These are phyloP conservation scores for Lithophane semibrunnea DNA, from an alignment of 2,888 invertebrate genomes.

Conservation along the genomic window DNA sequence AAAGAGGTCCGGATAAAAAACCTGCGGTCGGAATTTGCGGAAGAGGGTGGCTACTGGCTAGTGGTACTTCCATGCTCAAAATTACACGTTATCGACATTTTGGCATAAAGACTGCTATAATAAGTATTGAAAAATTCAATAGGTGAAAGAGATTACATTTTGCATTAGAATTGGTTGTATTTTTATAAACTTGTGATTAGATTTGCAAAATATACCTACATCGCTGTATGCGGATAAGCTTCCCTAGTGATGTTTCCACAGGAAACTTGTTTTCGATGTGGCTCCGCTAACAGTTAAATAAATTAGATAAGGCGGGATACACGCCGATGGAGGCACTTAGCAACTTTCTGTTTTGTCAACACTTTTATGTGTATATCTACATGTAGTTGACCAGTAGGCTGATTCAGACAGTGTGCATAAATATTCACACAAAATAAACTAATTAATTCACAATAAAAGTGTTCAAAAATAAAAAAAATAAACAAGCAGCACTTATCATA, in stretches of 20 bases:
- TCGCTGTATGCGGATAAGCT: slow-evolving; percentile 28
- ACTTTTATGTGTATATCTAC: slow-evolving; percentile 77
- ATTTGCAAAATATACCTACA: slow-evolving; percentile 22
- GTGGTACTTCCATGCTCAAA: slow-evolving; percentile 56
- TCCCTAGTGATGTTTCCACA: slow-evolving; percentile 57
- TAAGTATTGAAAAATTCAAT: slow-evolving; percentile 54
- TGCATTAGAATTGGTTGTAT: slow-evolving; percentile 22
- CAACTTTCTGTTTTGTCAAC: slow-evolving; percentile 83
- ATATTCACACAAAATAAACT: slow-evolving; percentile 9
- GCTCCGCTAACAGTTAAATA: slow-evolving; percentile 83
- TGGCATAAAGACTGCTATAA: slow-evolving; percentile 55
- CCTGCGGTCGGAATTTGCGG: slow-evolving; percentile 66
- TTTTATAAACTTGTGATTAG: slow-evolving; percentile 36
- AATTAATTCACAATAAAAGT: background rate
- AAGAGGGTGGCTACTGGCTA: slow-evolving; percentile 62
- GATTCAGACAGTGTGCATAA: slow-evolving; percentile 57
- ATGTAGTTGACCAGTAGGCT: slow-evolving; percentile 72
- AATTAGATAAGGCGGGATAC: slow-evolving; percentile 85
- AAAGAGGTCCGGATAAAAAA: slow-evolving; percentile 75
- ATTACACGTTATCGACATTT: slow-evolving; percentile 68
- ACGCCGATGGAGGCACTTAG: slow-evolving; percentile 81
- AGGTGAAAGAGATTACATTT: slow-evolving; percentile 29
- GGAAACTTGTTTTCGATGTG: slow-evolving; percentile 81
- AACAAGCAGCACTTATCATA: background rate
- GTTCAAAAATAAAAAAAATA: background rate